Conservation (phyloP, 2,797 vertebrate species). For the Intellagama lesueurii region DNA sequence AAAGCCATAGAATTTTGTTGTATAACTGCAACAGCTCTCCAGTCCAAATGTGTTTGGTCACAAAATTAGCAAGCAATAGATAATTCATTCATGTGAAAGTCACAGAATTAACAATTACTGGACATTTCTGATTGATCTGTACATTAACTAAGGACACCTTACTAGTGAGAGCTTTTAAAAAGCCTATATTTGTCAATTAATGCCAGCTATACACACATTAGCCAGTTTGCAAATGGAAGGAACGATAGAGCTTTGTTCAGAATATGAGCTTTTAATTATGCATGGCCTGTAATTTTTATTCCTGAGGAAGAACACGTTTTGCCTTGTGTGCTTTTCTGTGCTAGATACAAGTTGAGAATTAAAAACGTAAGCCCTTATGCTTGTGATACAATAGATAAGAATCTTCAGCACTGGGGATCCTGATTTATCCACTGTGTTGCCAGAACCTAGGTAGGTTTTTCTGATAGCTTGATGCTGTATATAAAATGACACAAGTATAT, state of each 20-base stretch:
- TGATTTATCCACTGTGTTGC: slow-evolving; percentile 35
- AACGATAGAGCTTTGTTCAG: not conserved
- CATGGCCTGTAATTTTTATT: slow-evolving; percentile 5
- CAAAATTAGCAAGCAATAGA: too few relatives aligned
- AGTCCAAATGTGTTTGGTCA: too few relatives aligned
- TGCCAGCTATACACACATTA: not conserved
- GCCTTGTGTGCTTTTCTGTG: not conserved
- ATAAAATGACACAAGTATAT: not conserved
- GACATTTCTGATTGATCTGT: not conserved
- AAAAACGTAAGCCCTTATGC: not conserved
- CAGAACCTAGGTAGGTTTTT: slow-evolving; percentile 46
- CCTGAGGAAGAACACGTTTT: not conserved
- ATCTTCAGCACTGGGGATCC: slow-evolving; percentile 5
- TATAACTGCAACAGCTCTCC: too few relatives aligned
- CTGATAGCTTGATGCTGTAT: slow-evolving; percentile 39
- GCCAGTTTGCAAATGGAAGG: not conserved
- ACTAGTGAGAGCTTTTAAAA: not conserved
- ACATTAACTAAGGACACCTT: not conserved
- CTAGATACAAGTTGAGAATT: not conserved
- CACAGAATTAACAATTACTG: not conserved
- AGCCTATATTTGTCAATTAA: not conserved
- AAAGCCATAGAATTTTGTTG: not conserved
- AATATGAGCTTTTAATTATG: slow-evolving; percentile 1
- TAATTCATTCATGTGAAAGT: too few relatives aligned
- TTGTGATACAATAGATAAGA: not conserved